Percentiles rank a stretch among this genome's conserved stretches.
phyloP scores from a whole-genome alignment of 2,113 vertebrate species.

The Syngnathoides biaculeatus region DNA sequence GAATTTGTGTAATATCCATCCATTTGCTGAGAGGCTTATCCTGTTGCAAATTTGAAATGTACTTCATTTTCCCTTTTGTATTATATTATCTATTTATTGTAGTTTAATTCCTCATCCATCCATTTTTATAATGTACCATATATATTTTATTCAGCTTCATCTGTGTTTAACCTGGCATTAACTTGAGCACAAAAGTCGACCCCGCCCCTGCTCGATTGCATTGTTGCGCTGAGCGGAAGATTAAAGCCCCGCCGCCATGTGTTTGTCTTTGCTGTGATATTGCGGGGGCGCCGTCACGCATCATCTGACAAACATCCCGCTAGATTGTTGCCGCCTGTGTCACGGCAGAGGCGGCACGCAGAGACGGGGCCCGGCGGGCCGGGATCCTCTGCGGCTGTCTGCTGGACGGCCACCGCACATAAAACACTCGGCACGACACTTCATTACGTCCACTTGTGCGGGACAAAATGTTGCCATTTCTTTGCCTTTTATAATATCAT shows the following conservation, averaged over 20 bases:
- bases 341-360: background rate
- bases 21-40: no score
- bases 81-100: no score
- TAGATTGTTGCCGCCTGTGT: background rate
- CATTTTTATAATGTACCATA: no score
- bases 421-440: background rate
- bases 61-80: no score
- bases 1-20: no score
- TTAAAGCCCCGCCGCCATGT: background rate
- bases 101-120: no score
- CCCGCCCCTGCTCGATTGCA: background rate
- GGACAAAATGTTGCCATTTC: background rate
- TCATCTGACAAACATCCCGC: background rate
- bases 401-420: background rate
- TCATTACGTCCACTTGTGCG: background rate
- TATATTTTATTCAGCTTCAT: no score
- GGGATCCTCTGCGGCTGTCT: background rate
- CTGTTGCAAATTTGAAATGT: no score
- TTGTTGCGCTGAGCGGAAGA: background rate
- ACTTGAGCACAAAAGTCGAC: background rate
- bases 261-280: slow-evolving; percentile 6
- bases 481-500: no score
- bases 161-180: no score
- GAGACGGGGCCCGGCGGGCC: background rate
- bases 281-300: background rate